phyloP scores from a whole-genome alignment of 2,113 vertebrate species.

The Cygnus buccinator region DNA sequence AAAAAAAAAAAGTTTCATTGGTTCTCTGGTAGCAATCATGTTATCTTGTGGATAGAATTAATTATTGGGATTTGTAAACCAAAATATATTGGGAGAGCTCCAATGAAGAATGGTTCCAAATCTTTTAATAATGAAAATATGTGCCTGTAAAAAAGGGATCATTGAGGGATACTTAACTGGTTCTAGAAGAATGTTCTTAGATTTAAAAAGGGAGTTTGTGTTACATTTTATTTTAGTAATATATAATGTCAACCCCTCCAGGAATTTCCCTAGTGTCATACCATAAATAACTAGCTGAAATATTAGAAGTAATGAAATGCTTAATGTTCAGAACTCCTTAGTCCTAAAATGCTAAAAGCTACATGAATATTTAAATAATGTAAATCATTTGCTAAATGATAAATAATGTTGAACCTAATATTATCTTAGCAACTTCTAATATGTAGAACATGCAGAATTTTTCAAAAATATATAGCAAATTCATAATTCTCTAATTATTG shows the following conservation, averaged over 20 bases:
- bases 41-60: neutral
- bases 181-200: neutral
- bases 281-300: neutral
- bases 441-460: neutral
- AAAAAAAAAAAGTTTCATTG: accelerated
- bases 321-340: neutral
- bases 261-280: constrained; percentile 1
- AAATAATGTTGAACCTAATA: neutral
- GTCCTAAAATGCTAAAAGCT: neutral
- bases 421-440: neutral
- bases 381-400: constrained; percentile 31
- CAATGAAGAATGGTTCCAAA: neutral
- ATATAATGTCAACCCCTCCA: neutral
- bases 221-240: constrained; percentile 23
- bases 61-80: neutral
- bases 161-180: neutral
- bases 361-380: constrained; percentile 38
- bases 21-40: neutral
- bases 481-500: neutral
- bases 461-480: neutral
- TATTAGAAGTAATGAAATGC: constrained; percentile 24
- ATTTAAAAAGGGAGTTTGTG: neutral
- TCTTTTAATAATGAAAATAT: neutral
- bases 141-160: neutral
- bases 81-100: neutral